phyloP scores from a whole-genome alignment of 2,113 vertebrate species.

The Cyprinodon tularosa region DNA sequence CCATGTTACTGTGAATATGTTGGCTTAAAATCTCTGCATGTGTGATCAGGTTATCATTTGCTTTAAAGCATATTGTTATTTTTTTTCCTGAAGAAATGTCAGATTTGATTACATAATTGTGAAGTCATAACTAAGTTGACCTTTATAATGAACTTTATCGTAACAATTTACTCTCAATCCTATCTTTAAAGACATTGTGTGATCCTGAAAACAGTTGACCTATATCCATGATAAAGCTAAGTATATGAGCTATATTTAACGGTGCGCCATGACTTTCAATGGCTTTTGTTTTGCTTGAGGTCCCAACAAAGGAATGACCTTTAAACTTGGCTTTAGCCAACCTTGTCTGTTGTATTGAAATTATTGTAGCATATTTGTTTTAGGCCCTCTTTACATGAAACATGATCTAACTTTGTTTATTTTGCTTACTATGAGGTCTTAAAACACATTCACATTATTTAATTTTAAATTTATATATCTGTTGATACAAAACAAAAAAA shows the following conservation, averaged over 20 bases:
- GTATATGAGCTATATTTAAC: conserved; percentile 42
- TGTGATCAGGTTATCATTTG: background rate
- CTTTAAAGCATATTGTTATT: background rate
- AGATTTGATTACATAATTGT: background rate
- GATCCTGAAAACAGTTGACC: conserved; percentile 28
- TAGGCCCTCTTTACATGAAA: conserved; percentile 15
- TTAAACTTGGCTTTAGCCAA: conserved; percentile 34
- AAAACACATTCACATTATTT: conserved; percentile 1
- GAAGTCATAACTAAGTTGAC: background rate
- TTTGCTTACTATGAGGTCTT: background rate
- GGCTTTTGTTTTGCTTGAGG: conserved; percentile 50
- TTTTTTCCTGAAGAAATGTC: background rate
- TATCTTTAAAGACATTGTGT: conserved; percentile 15
- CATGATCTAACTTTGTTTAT: conserved; percentile 2
- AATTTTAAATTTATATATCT: background rate
- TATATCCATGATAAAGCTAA: background rate
- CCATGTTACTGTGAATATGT: background rate
- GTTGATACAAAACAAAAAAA: background rate
- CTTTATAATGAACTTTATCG: conserved; percentile 27
- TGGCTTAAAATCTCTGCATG: background rate
- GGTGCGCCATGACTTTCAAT: conserved; percentile 49
- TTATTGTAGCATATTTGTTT: conserved; percentile 25
- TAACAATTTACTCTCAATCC: conserved; percentile 9
- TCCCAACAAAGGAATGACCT: conserved; percentile 40
- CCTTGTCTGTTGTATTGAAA: conserved; percentile 34